Evolutionary conservation across 2,888 invertebrate genomes (phyloP), one percentile per base, ranked within the genome.

Genomic region (Melanargia galathea): DNA sequence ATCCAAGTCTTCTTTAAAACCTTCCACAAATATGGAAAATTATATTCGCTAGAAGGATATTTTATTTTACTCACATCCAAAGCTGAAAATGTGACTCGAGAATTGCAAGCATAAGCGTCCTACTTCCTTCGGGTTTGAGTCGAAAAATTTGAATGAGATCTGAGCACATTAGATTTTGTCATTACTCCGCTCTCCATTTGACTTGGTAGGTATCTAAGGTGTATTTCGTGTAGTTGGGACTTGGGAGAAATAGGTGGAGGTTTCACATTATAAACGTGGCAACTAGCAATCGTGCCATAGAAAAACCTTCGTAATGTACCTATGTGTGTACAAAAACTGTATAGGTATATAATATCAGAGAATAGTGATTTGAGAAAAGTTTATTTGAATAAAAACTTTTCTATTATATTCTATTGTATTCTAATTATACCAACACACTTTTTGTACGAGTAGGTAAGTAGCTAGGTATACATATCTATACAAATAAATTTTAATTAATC

Each of bases 111-210:
- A 30, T 45, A 55, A 60, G 43, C 45, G 24, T 60, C 60, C 35
- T 55, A 55, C 55, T 48, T 48, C 45, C 48, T 38, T 35, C 48
- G 20, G 57, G 58, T 35, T 61, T 43, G 55, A 55, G 48, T 60
- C 56, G 52, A 66, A 62, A 66, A 63, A 64, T 66, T 71, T 64
- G 69, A 72, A 71, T 70, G 70, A 74, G 73, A 75, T 74, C 72
- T 67, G 70, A 73, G 72, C 72, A 72, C 71, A 57, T 66, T 59
- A 71, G 73, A 73, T 73, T 71, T 61, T 62, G 65, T 68, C 71
- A 70, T 73, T 74, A 74, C 75, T 75, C 72, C 67, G 66, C 43
- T 20, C 20, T 30, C 45, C 26, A n/a, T n/a, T n/a, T n/a, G n/a
- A n/a, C n/a, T n/a, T n/a, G n/a, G n/a, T 46, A 16, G 30, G 33